A percentile compares a stretch with the other conserved stretches of the same genome.
Evolutionary conservation across 2,113 vertebrate species (phyloP).

Genomic region (Canis aureus): DNA sequence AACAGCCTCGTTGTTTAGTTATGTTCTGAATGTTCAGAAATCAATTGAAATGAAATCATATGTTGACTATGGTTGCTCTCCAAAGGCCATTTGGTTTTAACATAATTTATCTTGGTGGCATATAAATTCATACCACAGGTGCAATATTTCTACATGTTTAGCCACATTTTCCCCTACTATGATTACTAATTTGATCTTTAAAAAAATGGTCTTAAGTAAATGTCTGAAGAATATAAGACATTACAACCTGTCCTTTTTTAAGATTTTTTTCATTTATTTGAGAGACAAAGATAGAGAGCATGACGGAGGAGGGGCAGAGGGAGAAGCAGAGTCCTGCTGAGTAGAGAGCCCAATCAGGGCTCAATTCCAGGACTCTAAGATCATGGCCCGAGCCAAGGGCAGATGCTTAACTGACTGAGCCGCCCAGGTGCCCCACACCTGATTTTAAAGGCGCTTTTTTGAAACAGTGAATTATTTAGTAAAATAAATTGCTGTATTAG

Average conservation of each 20-base stretch:
- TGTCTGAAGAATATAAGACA: background rate
- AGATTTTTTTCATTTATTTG: no score
- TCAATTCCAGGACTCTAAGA: no score
- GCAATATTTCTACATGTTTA: background rate
- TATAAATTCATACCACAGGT: background rate
- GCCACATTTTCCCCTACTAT: background rate
- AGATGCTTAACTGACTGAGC: no score
- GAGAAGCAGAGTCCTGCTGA: no score
- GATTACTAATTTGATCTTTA: background rate
- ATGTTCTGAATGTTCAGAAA: background rate
- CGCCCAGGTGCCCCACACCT: background rate
- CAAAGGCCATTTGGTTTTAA: background rate
- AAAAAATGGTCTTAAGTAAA: constrained; percentile 11
- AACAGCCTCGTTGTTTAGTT: background rate
- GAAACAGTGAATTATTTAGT: background rate
- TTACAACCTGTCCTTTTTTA: background rate
- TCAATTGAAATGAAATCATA: background rate
- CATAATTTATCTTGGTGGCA: background rate
- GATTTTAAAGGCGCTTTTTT: background rate
- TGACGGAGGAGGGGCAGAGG: no score
- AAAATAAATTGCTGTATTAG: background rate
- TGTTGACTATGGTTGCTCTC: background rate
- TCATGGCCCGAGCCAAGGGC: no score
- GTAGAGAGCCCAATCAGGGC: no score
- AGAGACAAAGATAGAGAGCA: no score